Base-by-base conservation (phyloP, 2,113 vertebrate genomes). In the Lamprotornis superbus region DNA sequence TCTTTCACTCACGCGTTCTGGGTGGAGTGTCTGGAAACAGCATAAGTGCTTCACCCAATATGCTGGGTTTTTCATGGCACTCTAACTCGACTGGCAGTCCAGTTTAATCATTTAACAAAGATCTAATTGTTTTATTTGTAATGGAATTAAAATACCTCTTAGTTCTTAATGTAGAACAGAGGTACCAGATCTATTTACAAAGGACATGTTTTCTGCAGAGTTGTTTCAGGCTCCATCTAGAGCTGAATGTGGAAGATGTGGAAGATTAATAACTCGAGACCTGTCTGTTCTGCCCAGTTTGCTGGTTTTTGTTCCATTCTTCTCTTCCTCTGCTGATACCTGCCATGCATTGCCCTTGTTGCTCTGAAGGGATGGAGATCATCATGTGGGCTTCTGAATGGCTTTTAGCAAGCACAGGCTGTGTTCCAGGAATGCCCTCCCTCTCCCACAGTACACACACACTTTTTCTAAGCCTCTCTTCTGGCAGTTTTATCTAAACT, bases 131-230 rank as follows among this genome's bases (percentile, higher is more conserved):
- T 90, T 67, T 64, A 67, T 87, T 94, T 94, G n/a, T n/a, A 52
- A 71, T 24, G 25, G 94, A 79, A 92, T 96, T 89, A 84, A 94
- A 94, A 91, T 91, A 40, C 86, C 40, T 94, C 52, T 46, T 77
- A 30, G 55, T 44, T 89, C 61, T 79, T 79, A 71, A 71, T 3
- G n/a, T 23, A 44, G 65, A 69, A 15, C 57, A 82, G 81, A 71
- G 24, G 42, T 79, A 49, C 12, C 31, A 35, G 50, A 57, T 42
- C 57, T 89, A 3, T 94, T 85, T 93, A 57, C 57, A 53, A 60
- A n/a, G 33, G 22, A 14, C 5, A 0, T 9, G 4, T 76, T 85
- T 93, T 91, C 46, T 80, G 63, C 50, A 67, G 59, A 33, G 31
- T 49, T 84, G 18, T 73, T 91, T 42, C 57, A 55, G 47, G 20